Evolutionary conservation across 2,888 invertebrate genomes (phyloP), one percentile per base, ranked within the genome.

Genomic region (Agrochola circellaris): DNA sequence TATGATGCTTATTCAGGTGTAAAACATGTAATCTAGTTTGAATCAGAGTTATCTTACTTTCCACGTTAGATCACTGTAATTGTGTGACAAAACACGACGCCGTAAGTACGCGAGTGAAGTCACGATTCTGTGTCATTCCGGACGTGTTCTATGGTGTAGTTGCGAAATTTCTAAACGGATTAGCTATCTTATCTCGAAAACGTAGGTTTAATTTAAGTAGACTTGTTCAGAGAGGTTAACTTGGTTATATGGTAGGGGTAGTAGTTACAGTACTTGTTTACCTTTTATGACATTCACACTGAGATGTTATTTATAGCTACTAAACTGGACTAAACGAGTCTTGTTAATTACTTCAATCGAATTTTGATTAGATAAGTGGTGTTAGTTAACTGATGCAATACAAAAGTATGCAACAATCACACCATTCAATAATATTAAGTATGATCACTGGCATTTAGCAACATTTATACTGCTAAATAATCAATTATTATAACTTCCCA

Each of bases 111-210:
- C 30, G 42, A 61, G 26, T 42, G 11, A n/a, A 48, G 79, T 79
- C 84, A 83, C 84, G 75, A 72, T 60, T 75, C 34, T 48, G 45
- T 72, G 58, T 72, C 56, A 65, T 9, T 68, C 26, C 26, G 72
- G 34, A 83, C 75, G 51, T 79, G 75, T 51, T 34, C 23, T 61
- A 54, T 58, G n/a, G 11, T 15, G 34, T 34, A 7, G 60, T 82
- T 69, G 72, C 51, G 45, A 71, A 79, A 79, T 72, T 62, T 83
- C 34, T 69, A 72, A 66, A 65, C 34, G 20, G 45, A 69, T 75
- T 72, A 72, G n/a, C 23, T 67, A 60, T 75, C 67, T 68, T 68
- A 82, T 79, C 70, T 38, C 34, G 5, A 15, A 58, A 66, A 58
- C 23, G 30, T 74, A 54, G 68, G 34, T 15, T 65, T 66, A 51